Evolutionary conservation across 2,888 invertebrate genomes (phyloP).

Genomic region (Stomorhina lunata): DNA sequence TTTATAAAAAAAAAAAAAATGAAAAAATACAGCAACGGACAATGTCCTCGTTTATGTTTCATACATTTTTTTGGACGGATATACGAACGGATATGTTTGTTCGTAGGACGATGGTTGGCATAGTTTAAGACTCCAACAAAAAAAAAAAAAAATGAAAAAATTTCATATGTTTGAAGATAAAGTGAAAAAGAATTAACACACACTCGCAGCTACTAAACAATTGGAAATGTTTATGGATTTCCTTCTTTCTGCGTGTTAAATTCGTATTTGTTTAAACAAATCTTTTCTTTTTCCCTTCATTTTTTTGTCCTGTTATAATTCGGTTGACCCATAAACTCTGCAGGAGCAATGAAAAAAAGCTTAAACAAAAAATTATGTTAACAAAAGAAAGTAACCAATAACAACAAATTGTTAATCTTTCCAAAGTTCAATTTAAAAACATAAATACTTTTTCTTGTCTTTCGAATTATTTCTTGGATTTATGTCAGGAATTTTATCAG

Average conservation of each 20-base stretch:
- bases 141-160: neutral
- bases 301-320: neutral
- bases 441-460: constrained; percentile 14
- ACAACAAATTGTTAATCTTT: constrained; percentile 1
- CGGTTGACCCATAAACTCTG: constrained; percentile 50
- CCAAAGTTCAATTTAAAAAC: constrained; percentile 27
- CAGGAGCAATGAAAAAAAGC: neutral
- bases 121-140: constrained; percentile 28
- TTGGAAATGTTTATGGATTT: constrained; percentile 26
- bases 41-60: constrained; percentile 55
- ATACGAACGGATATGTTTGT: constrained; percentile 43
- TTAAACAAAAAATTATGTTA: constrained; percentile 9
- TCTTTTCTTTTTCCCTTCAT: neutral
- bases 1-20: neutral
- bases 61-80: constrained; percentile 27
- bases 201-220: neutral
- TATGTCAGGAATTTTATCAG: constrained; percentile 32
- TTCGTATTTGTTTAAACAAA: constrained; percentile 21
- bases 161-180: constrained; percentile 21
- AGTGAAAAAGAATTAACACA: neutral
- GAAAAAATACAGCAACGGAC: constrained; percentile 56
- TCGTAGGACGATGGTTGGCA: constrained; percentile 25
- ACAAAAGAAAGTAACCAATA: constrained; percentile 27
- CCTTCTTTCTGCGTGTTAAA: constrained; percentile 47
- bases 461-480: neutral